A percentile compares a stretch with the other conserved stretches of the same genome.
These are phyloP conservation scores for Typhlomys cinereus DNA, from an alignment of 2,113 vertebrate species.

Conservation along the genomic window DNA sequence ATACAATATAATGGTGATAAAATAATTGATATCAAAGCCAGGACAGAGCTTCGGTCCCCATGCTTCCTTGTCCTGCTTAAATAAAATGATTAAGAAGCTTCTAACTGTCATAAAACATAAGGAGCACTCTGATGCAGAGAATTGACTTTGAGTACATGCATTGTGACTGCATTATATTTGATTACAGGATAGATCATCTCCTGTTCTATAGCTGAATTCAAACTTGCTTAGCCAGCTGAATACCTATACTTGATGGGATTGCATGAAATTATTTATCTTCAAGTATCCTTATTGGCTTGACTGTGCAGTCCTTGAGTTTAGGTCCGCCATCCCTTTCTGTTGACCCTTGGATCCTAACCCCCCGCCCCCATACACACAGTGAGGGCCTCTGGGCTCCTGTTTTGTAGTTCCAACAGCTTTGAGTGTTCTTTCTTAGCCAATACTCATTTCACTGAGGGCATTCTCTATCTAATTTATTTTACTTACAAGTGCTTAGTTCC, in stretches of 20 bases:
- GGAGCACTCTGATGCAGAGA: neutral
- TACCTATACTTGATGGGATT: neutral
- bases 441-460: no score
- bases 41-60: neutral
- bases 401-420: no score
- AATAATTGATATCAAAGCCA: slow-evolving; percentile 26
- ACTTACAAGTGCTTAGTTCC: no score
- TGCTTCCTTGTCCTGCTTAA: neutral
- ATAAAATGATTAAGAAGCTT: neutral
- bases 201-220: slow-evolving; percentile 22
- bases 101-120: neutral
- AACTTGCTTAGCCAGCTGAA: neutral
- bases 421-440: no score
- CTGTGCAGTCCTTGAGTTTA: no score
- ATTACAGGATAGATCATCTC: neutral
- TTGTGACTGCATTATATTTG: neutral
- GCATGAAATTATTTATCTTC: neutral
- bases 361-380: no score
- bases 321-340: no score
- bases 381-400: no score
- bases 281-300: neutral
- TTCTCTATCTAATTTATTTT: no score
- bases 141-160: neutral
- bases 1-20: neutral
- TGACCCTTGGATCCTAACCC: no score